phyloP scores from a whole-genome alignment of 92 coral and sea anemone species.

The Epizoanthus illoricatus region DNA sequence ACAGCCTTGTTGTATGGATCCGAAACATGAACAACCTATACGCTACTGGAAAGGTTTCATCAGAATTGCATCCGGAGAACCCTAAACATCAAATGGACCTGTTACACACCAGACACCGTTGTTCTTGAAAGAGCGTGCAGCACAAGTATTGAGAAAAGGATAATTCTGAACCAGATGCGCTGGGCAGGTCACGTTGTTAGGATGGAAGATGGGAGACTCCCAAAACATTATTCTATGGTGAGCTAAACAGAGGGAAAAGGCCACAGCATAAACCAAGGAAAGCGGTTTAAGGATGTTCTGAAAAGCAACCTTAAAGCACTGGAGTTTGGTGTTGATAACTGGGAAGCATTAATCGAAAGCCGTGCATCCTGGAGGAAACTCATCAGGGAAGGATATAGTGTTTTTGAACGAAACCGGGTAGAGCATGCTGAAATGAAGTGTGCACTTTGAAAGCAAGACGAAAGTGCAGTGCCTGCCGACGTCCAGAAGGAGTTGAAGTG shows the following conservation, averaged over 20 bases:
- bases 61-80: conserved; percentile 30
- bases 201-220: conserved; percentile 43
- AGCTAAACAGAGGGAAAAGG: conserved; percentile 33
- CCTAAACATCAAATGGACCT: conserved; percentile 18
- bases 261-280: conserved; percentile 16
- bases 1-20: background rate
- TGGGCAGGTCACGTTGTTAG: conserved; percentile 56
- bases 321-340: background rate
- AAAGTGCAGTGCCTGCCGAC: background rate
- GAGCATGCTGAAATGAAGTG: background rate
- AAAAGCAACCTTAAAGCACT: conserved; percentile 25
- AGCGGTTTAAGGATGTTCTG: conserved; percentile 24
- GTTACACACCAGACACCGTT: conserved; percentile 29
- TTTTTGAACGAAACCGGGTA: background rate
- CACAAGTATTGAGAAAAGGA: background rate
- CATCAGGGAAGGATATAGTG: background rate
- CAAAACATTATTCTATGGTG: conserved; percentile 35
- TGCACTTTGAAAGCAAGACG: conserved; percentile 6
- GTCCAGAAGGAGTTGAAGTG: background rate
- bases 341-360: conserved; percentile 22
- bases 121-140: background rate
- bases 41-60: conserved; percentile 40
- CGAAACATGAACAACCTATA: conserved; percentile 45
- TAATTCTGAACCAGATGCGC: conserved; percentile 21
- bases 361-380: conserved; percentile 26